phyloP scores from a whole-genome alignment of 2,888 invertebrate genomes.

The Dastarcus helophoroides region DNA sequence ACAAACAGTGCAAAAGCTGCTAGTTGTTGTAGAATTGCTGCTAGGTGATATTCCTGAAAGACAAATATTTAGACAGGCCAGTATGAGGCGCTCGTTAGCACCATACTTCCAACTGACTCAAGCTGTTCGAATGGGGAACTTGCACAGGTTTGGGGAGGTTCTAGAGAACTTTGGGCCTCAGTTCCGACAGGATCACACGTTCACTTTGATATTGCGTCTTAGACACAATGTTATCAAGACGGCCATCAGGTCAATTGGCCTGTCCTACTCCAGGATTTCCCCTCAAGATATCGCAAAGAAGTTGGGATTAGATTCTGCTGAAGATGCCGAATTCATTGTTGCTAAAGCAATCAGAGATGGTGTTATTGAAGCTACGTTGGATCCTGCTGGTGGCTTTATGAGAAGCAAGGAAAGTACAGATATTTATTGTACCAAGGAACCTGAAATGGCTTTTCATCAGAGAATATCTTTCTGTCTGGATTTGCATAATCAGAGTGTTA shows the following conservation, averaged over 20 bases:
- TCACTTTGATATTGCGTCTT: slow-evolving; percentile 87
- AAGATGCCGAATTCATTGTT: slow-evolving; percentile 98
- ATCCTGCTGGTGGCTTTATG: slow-evolving; percentile 93
- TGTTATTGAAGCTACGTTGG: slow-evolving; percentile 94
- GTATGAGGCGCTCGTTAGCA: slow-evolving; percentile 75
- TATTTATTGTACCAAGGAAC: slow-evolving; percentile 93
- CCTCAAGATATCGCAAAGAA: slow-evolving; percentile 91
- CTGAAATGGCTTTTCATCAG: slow-evolving; percentile 91
- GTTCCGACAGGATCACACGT: slow-evolving; percentile 90
- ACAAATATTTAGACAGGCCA: slow-evolving; percentile 85
- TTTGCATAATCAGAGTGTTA: slow-evolving; percentile 97
- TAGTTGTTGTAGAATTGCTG: slow-evolving; percentile 87
- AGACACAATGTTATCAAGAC: slow-evolving; percentile 99
- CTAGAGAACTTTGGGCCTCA: slow-evolving; percentile 82
- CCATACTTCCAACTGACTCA: slow-evolving; percentile 98
- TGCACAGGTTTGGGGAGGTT: slow-evolving; percentile 88
- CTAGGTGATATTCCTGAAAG: slow-evolving; percentile 97
- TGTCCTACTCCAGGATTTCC: slow-evolving; percentile 93
- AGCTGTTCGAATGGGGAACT: slow-evolving; percentile 88
- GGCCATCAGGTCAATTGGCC: slow-evolving; percentile 88
- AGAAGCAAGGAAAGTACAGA: slow-evolving; percentile 95
- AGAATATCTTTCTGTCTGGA: slow-evolving; percentile 95
- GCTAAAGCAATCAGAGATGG: slow-evolving; percentile 97
- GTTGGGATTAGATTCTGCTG: slow-evolving; percentile 84
- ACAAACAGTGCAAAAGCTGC: slow-evolving; percentile 91